phyloP scores from a whole-genome alignment of 2,113 vertebrate genomes.

The Ceyx cyanopectus region DNA sequence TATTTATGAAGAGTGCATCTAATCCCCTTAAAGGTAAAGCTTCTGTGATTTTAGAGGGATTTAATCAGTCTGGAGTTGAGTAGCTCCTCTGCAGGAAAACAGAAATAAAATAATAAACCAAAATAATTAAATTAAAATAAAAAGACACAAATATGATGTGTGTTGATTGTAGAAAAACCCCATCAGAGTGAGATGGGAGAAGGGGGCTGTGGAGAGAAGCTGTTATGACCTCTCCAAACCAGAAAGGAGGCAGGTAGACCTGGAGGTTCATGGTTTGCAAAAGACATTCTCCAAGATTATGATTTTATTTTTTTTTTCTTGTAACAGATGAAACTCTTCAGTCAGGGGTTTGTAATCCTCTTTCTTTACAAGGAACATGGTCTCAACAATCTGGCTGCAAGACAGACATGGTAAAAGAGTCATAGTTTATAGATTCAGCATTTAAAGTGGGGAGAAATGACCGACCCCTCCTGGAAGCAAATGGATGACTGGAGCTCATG shows the following conservation, averaged over 20 bases:
- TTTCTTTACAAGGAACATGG: neutral
- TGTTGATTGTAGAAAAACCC: neutral
- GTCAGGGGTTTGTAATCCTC: neutral
- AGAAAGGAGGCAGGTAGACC: neutral
- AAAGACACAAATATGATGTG: neutral
- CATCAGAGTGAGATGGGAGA: neutral
- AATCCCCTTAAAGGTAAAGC: conserved; percentile 34
- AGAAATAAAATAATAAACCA: neutral
- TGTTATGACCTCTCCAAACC: neutral
- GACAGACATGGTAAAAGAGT: neutral
- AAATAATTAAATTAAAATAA: neutral
- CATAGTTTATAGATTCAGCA: neutral
- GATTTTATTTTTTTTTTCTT: neutral
- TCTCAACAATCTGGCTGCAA: neutral
- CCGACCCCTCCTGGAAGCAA: conserved; percentile 26
- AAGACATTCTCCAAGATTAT: neutral
- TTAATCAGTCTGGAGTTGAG: neutral
- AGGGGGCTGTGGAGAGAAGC: neutral
- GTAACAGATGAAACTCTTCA: neutral
- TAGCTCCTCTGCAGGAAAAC: neutral
- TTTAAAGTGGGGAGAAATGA: conserved; percentile 15
- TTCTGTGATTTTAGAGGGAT: neutral
- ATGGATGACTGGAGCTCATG: conserved; percentile 64
- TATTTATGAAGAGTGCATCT: neutral
- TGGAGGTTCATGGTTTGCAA: neutral